Base-by-base conservation (phyloP, 2,113 vertebrate species). In the Boulengeromyrus knoepffleri region DNA sequence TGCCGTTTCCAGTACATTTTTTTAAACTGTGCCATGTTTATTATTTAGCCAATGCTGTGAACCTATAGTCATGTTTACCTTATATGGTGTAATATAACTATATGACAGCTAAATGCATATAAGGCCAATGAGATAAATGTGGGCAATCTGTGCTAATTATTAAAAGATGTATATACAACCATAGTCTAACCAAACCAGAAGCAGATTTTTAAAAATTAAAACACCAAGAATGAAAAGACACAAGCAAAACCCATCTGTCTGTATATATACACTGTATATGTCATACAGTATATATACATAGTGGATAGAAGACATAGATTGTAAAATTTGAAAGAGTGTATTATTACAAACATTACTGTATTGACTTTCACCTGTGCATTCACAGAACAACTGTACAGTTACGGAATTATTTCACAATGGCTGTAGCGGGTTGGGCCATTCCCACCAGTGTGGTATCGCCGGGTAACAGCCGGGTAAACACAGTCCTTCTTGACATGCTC, bases 341-440 rank as follows among this genome's bases (percentile, higher is more conserved):
- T 85, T 85, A n/a, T 80, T 80, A 80, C 74, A 80, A 80, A 80
- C 74, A 42, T 42, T 21, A 85, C 83, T 47, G 45, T 85, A 85
- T 85, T 19, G 24, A 47, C 83, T 85, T 85, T 47, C 83, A 85
- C 42, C 83, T 85, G 80, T 84, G 83, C 17, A 47, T 85, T 85
- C 42, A 85, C 83, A 85, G 83, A 85, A 85, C 83, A 85, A 17
- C 19, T 46, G 83, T 24, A 85, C 45, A 46, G 36, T 85, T 85
- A 85, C 45, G 8, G 42, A 45, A 39, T 83, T 39, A 17, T 83
- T 83, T 24, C 77, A 39, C 31, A 45, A 83, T 45, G 77, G 77
- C 31, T 36, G 77, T 21, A 5, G 42, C 3, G 1, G 83, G 21
- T 85, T 4, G 7, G 7, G 21, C 21, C 17, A 7, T 84, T 46